A percentile compares a stretch with the other conserved stretches of the same genome.
Evolutionary conservation across 1,140 invertebrate genomes (phyloP).

Genomic region (Zaprionus nigranus): DNA sequence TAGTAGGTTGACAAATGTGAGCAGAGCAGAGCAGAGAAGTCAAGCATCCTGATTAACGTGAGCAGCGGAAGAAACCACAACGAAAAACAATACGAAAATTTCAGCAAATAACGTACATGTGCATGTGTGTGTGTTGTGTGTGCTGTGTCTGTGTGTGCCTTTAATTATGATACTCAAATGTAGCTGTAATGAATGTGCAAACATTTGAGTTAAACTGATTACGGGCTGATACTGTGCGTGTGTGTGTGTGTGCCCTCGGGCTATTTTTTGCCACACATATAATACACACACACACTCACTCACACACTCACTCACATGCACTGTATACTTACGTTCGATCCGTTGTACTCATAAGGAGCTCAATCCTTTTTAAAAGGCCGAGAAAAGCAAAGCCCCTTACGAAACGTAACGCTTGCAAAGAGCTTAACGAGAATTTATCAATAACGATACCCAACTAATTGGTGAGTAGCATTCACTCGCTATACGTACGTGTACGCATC

Average conservation of each 20-base stretch:
- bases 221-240: background rate
- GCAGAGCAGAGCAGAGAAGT: background rate
- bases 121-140: slow-evolving; percentile 8
- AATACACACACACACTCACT: background rate
- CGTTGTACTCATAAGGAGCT: slow-evolving; percentile 5
- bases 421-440: background rate
- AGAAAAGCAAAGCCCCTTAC: background rate
- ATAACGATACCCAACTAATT: slow-evolving; percentile 3
- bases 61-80: background rate
- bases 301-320: slow-evolving; percentile 1
- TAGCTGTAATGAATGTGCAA: background rate
- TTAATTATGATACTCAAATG: slow-evolving; percentile 21
- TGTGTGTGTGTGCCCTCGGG: background rate
- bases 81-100: slow-evolving; percentile 7
- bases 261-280: background rate
- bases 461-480: background rate
- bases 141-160: slow-evolving; percentile 11
- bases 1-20: background rate
- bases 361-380: background rate
- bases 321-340: slow-evolving; percentile 1
- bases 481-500: background rate
- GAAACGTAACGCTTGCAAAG: slow-evolving; percentile 1
- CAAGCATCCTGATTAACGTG: slow-evolving; percentile 3
- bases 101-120: slow-evolving; percentile 1
- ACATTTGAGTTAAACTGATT: slow-evolving; percentile 18